Base-by-base conservation (phyloP, 2,888 invertebrate species). In the Cephus pygmeus region DNA sequence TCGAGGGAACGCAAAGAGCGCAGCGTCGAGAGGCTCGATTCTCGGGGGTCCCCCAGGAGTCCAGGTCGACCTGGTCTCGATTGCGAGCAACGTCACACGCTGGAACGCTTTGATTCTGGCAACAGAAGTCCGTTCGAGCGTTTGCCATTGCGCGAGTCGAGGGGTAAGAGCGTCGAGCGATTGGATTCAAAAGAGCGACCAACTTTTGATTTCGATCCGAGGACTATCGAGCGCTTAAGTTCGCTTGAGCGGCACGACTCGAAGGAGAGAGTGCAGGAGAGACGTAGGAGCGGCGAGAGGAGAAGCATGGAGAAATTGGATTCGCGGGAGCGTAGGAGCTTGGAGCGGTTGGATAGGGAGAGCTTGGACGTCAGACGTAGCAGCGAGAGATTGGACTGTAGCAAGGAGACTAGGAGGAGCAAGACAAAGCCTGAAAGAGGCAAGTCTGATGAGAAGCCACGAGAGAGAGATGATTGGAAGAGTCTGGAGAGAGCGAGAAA, bases 401-500 rank as follows among this genome's bases (percentile, higher is more conserved):
- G 77, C 30, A 86, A 84, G 56, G 87, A 86, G 1, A 30, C 80
- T 3, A 79, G 79, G 36, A 83, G 81, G 74, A 78, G 84, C 75
- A 80, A 83, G 34, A 78, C 79, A 35, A 78, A 78, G 73, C 78
- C 73, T 4, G 85, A 87, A 31, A 83, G 82, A 68, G 82, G 81
- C 11, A 85, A 83, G 73, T 85, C 85, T 0, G 88, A 90, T 81
- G 89, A 88, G 1, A 89, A 86, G 73, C 90, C 90, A 3, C 85
- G 87, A 0, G 91, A 91, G 77, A 83, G 91, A 75, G 91, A 91
- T 77, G 91, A 91, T 69, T 91, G 90, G 90, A 87, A 86, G 73
- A 91, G 90, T 34, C 83, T 91, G 76, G 91, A 91, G 36, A 87
- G 88, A 73, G 91, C 90, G 34, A 83, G 90, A 1, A 90, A 90